Evolutionary conservation across 1,140 invertebrate genomes (phyloP), one percentile per base, ranked within the genome.

Genomic region (Cyclargus thomasi): DNA sequence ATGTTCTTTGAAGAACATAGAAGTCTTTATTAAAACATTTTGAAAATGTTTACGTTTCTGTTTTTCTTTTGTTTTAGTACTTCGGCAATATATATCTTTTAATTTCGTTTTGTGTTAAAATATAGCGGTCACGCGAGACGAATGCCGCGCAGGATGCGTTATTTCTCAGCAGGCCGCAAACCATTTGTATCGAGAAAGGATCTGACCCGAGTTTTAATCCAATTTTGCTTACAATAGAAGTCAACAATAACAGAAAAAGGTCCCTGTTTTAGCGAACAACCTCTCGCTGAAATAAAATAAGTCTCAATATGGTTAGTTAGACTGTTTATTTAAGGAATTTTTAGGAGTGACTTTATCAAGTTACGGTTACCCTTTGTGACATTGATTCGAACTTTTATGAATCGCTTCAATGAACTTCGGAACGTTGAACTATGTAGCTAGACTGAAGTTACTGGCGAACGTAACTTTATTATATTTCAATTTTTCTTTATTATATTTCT

Each of bases 81-180:
- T 18, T 59, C 7, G 18, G 5, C 21, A 59, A 59, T 59, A 20
- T 20, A 21, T 59, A 18, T 59, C 20, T 59, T 59, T 59, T 59
- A 62, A 64, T 64, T 73, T 68, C 68, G 62, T 62, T 57, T 71
- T 67, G 55, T 69, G 57, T 64, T 67, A 75, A 65, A 76, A 75
- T 77, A 80, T 75, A 80, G 76, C 55, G 55, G 55, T 59, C 55
- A 21, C 53, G 53, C 55, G 55, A 59, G 55, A 80, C 74, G 70
- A 74, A 77, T 72, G 55, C 20, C 10, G 14, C 10, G 21, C 69
- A 67, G 65, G 69, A 63, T 74, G 62, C 69, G 74, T 74, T 76
- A 82, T 82, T 82, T 82, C 80, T 82, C 78, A 80, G 67, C 62
- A 63, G 64, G 63, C 80, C 80, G 39, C 78, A 64, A 72, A 77